Conservation (phyloP, 2,113 vertebrate species). For the Stigmatopora argus region DNA sequence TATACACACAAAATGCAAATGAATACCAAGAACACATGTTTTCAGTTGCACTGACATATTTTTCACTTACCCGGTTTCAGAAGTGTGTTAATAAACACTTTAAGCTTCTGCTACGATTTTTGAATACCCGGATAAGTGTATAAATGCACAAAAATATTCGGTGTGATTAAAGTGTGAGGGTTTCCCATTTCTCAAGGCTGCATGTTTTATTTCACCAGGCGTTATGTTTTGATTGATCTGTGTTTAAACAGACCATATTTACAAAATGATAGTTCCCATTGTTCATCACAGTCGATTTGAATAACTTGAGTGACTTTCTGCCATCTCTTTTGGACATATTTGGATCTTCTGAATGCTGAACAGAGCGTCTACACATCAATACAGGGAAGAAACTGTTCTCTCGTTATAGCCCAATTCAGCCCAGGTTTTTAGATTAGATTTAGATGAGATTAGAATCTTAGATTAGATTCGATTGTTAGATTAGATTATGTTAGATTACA, state of each 20-base stretch:
- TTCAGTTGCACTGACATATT: background rate
- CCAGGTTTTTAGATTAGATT: too few relatives aligned
- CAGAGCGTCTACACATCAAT: too few relatives aligned
- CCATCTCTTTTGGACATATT: too few relatives aligned
- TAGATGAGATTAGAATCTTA: too few relatives aligned
- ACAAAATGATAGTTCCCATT: background rate
- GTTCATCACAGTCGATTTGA: background rate
- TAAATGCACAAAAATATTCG: background rate
- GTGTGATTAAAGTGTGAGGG: slow-evolving; percentile 1
- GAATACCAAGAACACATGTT: background rate
- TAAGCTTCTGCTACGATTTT: background rate
- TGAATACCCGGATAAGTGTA: background rate
- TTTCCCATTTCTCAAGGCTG: background rate
- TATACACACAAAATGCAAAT: background rate
- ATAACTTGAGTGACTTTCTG: too few relatives aligned
- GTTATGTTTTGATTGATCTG: background rate
- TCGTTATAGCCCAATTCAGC: too few relatives aligned
- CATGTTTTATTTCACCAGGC: background rate
- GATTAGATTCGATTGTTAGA: too few relatives aligned
- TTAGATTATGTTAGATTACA: too few relatives aligned
- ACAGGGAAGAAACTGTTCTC: too few relatives aligned
- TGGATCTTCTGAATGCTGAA: too few relatives aligned
- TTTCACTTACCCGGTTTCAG: background rate
- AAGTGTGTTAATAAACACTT: background rate
- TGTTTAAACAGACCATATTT: background rate